Evolutionary conservation across 53 echinoderm and acorn worm genomes (phyloP).

Genomic region (Holothuria leucospilota): DNA sequence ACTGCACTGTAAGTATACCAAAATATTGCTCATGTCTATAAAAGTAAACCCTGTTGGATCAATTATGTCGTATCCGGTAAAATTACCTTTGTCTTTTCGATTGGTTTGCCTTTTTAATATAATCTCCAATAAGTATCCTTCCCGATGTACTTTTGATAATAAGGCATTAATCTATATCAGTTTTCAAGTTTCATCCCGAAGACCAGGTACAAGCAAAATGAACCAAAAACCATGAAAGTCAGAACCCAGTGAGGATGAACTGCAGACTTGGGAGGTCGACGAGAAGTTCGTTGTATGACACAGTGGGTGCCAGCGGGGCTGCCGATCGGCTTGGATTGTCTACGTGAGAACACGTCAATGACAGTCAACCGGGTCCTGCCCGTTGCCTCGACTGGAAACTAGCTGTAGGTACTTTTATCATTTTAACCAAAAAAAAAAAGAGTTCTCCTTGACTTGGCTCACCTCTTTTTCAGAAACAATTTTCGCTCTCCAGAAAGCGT

Average conservation of each 20-base stretch:
- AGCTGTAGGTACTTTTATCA: conserved; percentile 27
- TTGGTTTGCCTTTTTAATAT: too few species aligned
- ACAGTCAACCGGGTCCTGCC: background rate
- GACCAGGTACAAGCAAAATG: too few species aligned
- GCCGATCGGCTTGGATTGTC: background rate
- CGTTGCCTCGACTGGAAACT: background rate
- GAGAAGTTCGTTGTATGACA: background rate
- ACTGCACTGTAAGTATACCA: too few species aligned
- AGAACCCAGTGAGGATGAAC: background rate
- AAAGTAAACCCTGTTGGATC: too few species aligned
- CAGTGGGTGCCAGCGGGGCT: conserved; percentile 27
- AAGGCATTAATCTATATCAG: too few species aligned
- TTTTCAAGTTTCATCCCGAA: too few species aligned
- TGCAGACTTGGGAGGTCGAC: conserved; percentile 26
- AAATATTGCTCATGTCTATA: too few species aligned
- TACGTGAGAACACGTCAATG: conserved; percentile 40
- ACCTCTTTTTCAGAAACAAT: background rate
- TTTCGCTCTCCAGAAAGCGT: background rate
- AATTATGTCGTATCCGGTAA: too few species aligned
- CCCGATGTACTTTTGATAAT: too few species aligned
- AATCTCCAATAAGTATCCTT: too few species aligned
- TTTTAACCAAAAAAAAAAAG: conserved; percentile 10
- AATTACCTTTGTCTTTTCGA: too few species aligned
- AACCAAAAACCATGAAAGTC: background rate
- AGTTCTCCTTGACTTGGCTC: conserved; percentile 15